These are phyloP conservation scores for Merodon equestris DNA, from an alignment of 2,888 invertebrate species.

Conservation along the genomic window DNA sequence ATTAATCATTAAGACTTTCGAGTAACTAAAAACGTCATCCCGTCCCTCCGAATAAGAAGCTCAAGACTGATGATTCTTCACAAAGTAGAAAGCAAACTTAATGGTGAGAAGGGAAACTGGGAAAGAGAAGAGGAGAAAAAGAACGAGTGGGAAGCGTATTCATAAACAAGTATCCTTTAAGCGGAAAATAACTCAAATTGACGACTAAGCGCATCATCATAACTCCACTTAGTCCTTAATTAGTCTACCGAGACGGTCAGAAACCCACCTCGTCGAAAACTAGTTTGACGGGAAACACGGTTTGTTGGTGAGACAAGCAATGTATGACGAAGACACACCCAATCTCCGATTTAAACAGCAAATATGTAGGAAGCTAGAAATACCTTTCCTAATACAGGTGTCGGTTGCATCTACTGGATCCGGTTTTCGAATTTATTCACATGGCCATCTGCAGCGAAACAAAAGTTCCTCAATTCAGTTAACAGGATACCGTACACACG, in stretches of 20 bases:
- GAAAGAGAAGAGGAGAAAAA: not conserved
- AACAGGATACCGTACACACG: constrained; percentile 7
- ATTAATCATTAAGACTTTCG: constrained; percentile 33
- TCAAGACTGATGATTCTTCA: constrained; percentile 14
- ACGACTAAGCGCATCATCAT: constrained; percentile 55
- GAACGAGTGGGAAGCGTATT: not conserved
- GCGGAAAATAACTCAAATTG: constrained; percentile 51
- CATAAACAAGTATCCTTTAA: constrained; percentile 34
- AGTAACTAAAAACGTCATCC: not conserved
- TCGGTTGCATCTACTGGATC: not conserved
- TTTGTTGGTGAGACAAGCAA: too few species aligned
- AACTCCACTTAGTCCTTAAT: constrained; percentile 39
- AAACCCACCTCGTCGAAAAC: not conserved
- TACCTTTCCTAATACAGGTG: not conserved
- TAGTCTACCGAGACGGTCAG: constrained; percentile 35
- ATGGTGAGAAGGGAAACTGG: not conserved
- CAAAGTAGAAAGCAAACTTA: not conserved
- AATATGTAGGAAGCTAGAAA: not conserved
- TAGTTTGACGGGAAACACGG: too few species aligned
- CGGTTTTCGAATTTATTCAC: constrained; percentile 14
- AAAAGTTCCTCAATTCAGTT: constrained; percentile 13
- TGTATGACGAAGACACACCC: too few species aligned
- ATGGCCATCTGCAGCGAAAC: not conserved
- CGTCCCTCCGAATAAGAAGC: not conserved
- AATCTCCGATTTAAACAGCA: too few species aligned